Conservation (phyloP, 1,140 invertebrate genomes). For the Bradysia coprophila region DNA sequence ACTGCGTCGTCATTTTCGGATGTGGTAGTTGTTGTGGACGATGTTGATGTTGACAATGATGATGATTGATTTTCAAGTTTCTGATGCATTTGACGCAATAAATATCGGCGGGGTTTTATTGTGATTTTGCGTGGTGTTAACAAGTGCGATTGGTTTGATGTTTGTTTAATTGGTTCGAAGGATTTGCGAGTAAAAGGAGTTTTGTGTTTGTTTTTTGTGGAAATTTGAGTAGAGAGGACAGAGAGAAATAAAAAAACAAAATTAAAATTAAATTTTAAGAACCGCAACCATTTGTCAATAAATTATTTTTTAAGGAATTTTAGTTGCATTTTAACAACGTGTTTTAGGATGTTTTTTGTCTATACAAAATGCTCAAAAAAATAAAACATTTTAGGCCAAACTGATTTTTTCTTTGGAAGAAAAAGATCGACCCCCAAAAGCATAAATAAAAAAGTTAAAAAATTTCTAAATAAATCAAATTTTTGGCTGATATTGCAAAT, state of each 20-base stretch:
- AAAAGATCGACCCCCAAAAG: too few relatives aligned
- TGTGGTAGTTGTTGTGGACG: slow-evolving; percentile 5
- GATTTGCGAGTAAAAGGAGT: too few relatives aligned
- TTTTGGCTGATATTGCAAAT: neutral
- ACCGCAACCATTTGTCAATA: slow-evolving; percentile 18
- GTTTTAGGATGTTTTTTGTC: neutral
- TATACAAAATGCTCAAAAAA: too few relatives aligned
- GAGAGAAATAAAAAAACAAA: slow-evolving; percentile 3
- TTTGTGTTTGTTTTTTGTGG: neutral
- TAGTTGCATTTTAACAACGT: neutral
- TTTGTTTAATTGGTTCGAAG: slow-evolving; percentile 1
- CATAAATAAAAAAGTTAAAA: too few relatives aligned
- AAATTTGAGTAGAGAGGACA: neutral
- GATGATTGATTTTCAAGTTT: neutral
- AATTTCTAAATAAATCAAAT: neutral
- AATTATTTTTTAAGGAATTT: neutral
- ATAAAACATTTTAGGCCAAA: too few relatives aligned
- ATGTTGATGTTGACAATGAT: slow-evolving; percentile 9
- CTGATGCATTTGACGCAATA: too few relatives aligned
- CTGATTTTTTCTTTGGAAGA: too few relatives aligned
- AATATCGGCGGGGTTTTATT: too few relatives aligned
- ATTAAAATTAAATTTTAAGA: slow-evolving; percentile 5
- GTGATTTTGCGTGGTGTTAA: neutral
- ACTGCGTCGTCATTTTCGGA: slow-evolving; percentile 48
- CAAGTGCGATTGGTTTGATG: neutral